Base-by-base conservation (phyloP, 2,113 vertebrate genomes). In the Cyanoramphus novaezelandiae region DNA sequence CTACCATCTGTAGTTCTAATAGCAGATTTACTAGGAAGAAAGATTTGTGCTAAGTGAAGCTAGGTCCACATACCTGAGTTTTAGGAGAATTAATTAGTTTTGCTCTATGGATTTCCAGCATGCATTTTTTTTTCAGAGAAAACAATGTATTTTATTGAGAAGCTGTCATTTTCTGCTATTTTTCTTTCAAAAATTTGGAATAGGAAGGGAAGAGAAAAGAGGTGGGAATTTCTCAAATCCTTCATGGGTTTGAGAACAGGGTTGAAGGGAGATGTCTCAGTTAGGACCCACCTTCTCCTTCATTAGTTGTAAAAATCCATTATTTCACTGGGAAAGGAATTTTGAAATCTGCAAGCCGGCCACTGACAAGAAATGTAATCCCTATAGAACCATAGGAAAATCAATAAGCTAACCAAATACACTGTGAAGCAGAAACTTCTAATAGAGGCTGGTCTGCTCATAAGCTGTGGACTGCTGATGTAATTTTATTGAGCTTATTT, bases 211-310 rank as follows among this genome's bases (percentile, higher is more conserved):
- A 59, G 11, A 71, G n/a, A 75, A 88, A 88, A 65, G 28, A 57
- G 2, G 3, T 49, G 3, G 2, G 0, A 75, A 11, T 63, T 93
- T 86, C 37, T 80, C 11, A 71, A 67, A 44, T n/a, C 21, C 21
- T 49, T 71, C 13, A 3, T 19, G 46, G 63, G 8, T 62, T 81
- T 0, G 0, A 77, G 64, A 84, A 57, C 2, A 13, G 9, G 3
- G 11, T 28, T 33, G n/a, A 7, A 19, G 39, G 4, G 29, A 71
- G 3, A 7, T 35, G 3, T 62, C 14, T 84, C n/a, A 9, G 2
- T 44, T 52, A 77, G 55, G 50, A 70, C 17, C 3, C 24, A 81
- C 2, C 5, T 76, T 80, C 16, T 84, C 18, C 14, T 7, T 78
- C 33, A 25, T 37, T 37, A 59, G 27, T 49, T 57, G 29, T 65